Evolutionary conservation across 1,140 invertebrate species (phyloP).

Genomic region (Diuraphis noxia): DNA sequence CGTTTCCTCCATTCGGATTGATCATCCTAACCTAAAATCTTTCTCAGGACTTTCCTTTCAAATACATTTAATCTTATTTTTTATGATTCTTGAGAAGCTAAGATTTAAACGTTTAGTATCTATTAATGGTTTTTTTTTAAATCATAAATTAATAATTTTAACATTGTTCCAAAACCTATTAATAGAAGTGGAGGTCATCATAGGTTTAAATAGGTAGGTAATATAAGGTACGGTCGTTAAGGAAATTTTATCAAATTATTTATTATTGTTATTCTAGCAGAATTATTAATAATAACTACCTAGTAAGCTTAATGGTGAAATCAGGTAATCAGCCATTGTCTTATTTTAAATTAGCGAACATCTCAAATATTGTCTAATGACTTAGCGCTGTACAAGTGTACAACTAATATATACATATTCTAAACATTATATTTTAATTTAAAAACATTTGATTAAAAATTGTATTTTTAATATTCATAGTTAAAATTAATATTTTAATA

Average conservation of each 20-base stretch:
- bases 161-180: slow-evolving; percentile 22
- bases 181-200: slow-evolving; percentile 22
- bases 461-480: not conserved
- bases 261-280: not conserved
- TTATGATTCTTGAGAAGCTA: too few relatives aligned
- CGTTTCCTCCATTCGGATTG: too few relatives aligned
- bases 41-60: too few relatives aligned
- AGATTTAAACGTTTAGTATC: not conserved
- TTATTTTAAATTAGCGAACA: not conserved
- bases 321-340: not conserved
- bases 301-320: not conserved
- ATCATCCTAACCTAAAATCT: too few relatives aligned
- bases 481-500: not conserved
- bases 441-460: too few relatives aligned
- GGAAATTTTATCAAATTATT: slow-evolving; percentile 30
- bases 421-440: not conserved
- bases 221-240: slow-evolving; percentile 1
- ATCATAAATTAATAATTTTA: not conserved
- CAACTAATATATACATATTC: not conserved
- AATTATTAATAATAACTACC: not conserved
- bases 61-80: too few relatives aligned
- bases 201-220: not conserved
- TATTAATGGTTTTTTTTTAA: not conserved
- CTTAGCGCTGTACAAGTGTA: not conserved
- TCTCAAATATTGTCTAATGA: not conserved